Evolutionary conservation across 35 echinoderm and acorn worm species (phyloP).

Genomic region (Stichopus chloronotus): DNA sequence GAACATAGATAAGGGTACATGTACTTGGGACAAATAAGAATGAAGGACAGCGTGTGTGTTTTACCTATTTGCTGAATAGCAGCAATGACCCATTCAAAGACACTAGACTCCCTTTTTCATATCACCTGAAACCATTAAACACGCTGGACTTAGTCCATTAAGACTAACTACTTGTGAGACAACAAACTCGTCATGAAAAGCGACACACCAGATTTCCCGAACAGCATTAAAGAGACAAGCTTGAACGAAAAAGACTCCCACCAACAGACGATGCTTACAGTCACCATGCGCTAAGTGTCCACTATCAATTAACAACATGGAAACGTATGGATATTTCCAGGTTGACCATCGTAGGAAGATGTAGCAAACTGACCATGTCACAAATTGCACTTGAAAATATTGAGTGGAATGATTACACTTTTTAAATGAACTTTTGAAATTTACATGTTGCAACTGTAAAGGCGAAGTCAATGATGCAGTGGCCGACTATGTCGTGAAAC

Average conservation of each 20-base stretch:
- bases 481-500: background rate
- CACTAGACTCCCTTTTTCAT: too few species aligned
- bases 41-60: too few species aligned
- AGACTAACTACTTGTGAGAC: conserved; percentile 9
- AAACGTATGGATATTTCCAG: conserved; percentile 24
- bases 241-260: conserved; percentile 35
- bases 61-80: too few species aligned
- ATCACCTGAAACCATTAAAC: conserved; percentile 34
- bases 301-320: conserved; percentile 41
- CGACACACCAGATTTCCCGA: conserved; percentile 24
- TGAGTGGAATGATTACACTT: background rate
- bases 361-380: background rate
- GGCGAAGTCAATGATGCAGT: background rate
- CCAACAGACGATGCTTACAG: conserved; percentile 51
- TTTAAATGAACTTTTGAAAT: background rate
- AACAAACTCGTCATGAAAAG: conserved; percentile 19
- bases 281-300: conserved; percentile 41
- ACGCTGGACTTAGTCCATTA: conserved; percentile 36
- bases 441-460: conserved; percentile 12
- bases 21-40: too few species aligned
- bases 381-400: background rate
- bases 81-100: too few species aligned
- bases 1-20: too few species aligned
- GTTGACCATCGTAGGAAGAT: background rate
- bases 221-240: conserved; percentile 5